Percentiles rank a stretch among this genome's conserved stretches.
Evolutionary conservation across 2,888 invertebrate species (phyloP).

Genomic region (Dyspetes luteomarginatus): DNA sequence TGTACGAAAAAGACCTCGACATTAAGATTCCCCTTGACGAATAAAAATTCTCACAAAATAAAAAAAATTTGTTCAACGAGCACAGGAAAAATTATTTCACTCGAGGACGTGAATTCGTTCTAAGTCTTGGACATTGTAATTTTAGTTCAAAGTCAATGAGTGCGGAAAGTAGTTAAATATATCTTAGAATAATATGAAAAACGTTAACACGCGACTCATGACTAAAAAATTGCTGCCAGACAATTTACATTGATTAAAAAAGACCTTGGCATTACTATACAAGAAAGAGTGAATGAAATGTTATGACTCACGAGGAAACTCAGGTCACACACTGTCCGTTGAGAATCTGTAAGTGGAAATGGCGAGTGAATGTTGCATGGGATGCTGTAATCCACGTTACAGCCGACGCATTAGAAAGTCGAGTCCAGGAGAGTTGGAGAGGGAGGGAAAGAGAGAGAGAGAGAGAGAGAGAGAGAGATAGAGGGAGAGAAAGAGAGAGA

Average conservation of each 20-base stretch:
- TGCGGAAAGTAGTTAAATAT: too few relatives aligned
- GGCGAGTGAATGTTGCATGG: conserved; percentile 25
- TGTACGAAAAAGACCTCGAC: background rate
- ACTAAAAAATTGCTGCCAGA: background rate
- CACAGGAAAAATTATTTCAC: too few relatives aligned
- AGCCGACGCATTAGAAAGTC: conserved; percentile 48
- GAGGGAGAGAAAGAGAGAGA: background rate
- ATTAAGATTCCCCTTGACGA: too few relatives aligned
- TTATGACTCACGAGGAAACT: background rate
- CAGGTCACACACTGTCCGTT: conserved; percentile 20
- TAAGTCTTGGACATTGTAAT: too few relatives aligned
- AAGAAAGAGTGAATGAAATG: conserved; percentile 10
- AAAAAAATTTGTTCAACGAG: background rate
- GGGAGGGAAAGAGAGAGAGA: background rate
- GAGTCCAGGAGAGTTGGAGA: background rate
- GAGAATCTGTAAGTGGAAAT: conserved; percentile 10
- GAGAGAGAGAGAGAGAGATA: background rate
- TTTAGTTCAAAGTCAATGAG: too few relatives aligned
- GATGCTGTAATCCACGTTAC: conserved; percentile 49
- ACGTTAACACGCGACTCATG: background rate
- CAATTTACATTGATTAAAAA: background rate
- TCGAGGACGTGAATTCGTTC: too few relatives aligned
- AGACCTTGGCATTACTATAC: conserved; percentile 11
- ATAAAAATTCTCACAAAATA: background rate
- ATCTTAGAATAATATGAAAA: background rate